A percentile compares a stretch with the other conserved stretches of the same genome.
These are phyloP conservation scores for Sussaba pulchella DNA, from an alignment of 2,888 invertebrate genomes.

Conservation along the genomic window DNA sequence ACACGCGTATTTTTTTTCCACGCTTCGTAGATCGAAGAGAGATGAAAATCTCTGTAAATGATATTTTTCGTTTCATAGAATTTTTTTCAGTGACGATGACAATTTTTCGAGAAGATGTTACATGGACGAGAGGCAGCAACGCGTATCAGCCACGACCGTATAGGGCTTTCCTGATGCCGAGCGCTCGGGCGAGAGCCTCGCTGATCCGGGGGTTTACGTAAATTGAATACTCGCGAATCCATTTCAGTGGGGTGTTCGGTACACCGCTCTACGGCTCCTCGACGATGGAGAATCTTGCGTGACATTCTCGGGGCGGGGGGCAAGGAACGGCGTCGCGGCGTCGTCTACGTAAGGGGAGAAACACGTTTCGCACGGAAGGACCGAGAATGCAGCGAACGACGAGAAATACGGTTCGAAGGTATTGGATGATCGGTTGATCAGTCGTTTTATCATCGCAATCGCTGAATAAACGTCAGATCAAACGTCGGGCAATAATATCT, in stretches of 20 bases:
- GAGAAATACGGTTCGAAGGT: background rate
- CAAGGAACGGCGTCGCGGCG: too few relatives aligned
- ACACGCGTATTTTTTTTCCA: too few relatives aligned
- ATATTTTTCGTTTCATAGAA: too few relatives aligned
- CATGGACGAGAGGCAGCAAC: too few relatives aligned
- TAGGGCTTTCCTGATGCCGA: slow-evolving; percentile 9
- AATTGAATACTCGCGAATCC: slow-evolving; percentile 68
- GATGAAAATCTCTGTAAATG: too few relatives aligned
- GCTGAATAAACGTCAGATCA: too few relatives aligned
- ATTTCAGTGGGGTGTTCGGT: slow-evolving; percentile 45
- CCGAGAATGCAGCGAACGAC: background rate
- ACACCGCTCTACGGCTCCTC: background rate
- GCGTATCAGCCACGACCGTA: too few relatives aligned
- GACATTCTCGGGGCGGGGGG: background rate
- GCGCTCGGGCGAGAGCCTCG: slow-evolving; percentile 41
- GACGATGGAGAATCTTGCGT: slow-evolving; percentile 13
- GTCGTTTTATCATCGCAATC: too few relatives aligned
- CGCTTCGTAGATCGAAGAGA: too few relatives aligned
- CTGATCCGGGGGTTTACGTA: slow-evolving; percentile 69
- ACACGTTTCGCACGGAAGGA: background rate
- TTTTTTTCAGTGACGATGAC: too few relatives aligned
- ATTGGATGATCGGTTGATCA: background rate
- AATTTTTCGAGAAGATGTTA: too few relatives aligned
- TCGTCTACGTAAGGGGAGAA: background rate
- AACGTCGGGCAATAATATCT: too few relatives aligned